Evolutionary conservation across 2,888 invertebrate species (phyloP).

Genomic region (Monopis laevigella): DNA sequence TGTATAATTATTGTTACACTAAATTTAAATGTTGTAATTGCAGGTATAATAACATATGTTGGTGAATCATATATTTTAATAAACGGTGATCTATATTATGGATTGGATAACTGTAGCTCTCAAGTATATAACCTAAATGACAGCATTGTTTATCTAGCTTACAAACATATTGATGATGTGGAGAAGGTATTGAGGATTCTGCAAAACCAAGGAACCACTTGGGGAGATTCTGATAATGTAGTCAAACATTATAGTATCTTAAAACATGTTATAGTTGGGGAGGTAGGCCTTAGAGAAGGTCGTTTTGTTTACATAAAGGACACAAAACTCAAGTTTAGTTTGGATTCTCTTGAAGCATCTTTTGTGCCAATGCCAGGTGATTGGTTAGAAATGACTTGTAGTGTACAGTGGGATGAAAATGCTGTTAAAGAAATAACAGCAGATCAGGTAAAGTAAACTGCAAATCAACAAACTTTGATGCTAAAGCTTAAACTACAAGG

Average conservation of each 20-base stretch:
- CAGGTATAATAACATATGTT: constrained; percentile 71
- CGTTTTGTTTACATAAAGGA: constrained; percentile 56
- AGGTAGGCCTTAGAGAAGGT: constrained; percentile 38
- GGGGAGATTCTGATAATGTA: constrained; percentile 51
- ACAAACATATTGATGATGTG: constrained; percentile 45
- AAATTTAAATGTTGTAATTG: constrained; percentile 21
- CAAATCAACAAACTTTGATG: too few species aligned
- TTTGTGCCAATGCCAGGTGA: constrained; percentile 78
- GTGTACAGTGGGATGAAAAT: constrained; percentile 68
- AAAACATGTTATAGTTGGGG: constrained; percentile 44
- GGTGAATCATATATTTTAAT: constrained; percentile 60
- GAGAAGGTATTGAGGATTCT: constrained; percentile 67
- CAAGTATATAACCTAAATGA: constrained; percentile 60
- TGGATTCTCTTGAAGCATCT: constrained; percentile 69
- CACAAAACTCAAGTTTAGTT: constrained; percentile 63
- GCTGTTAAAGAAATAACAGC: constrained; percentile 51
- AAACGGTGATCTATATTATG: constrained; percentile 67
- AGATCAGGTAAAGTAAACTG: constrained; percentile 45
- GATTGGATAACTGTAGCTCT: constrained; percentile 35
- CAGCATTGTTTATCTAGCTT: constrained; percentile 65
- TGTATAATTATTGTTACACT: constrained; percentile 5
- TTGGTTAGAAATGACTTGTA: constrained; percentile 71
- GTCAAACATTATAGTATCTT: constrained; percentile 35
- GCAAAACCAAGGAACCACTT: constrained; percentile 55
- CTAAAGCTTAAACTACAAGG: too few species aligned